A percentile compares a stretch with the other conserved stretches of the same genome.
Conservation (phyloP, 2,113 vertebrate genomes). For the Thamnophis sirtalis region DNA sequence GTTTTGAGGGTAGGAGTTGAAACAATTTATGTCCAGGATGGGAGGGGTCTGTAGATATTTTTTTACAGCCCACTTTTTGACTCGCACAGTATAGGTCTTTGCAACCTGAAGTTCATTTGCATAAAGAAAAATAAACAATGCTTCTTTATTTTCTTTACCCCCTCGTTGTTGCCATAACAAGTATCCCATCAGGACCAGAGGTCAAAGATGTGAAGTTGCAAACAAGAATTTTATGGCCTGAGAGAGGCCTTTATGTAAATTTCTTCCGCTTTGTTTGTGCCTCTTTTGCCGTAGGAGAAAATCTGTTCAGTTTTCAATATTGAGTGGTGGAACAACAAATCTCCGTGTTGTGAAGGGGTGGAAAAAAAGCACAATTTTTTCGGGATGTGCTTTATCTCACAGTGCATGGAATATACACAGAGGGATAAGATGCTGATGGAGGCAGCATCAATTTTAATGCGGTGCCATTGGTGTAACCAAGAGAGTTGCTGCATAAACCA, state of each 20-base stretch:
- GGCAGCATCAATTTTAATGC: constrained; percentile 26
- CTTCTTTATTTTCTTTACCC: not conserved
- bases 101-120: not conserved
- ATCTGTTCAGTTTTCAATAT: not conserved
- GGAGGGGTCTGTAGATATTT: too few relatives aligned
- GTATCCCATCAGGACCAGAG: not conserved
- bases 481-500: constrained; percentile 33
- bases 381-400: not conserved
- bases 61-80: too few relatives aligned
- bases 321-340: not conserved
- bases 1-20: too few relatives aligned
- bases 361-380: not conserved
- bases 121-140: not conserved
- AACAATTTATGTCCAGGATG: too few relatives aligned
- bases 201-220: not conserved
- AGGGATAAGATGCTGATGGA: constrained; percentile 20
- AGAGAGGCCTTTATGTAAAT: not conserved
- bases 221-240: not conserved
- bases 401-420: not conserved
- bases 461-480: constrained; percentile 23
- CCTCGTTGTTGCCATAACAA: too few relatives aligned
- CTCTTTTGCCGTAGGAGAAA: not conserved
- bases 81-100: not conserved
- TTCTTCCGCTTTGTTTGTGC: not conserved
- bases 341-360: not conserved